These are phyloP conservation scores for Ochotona curzoniae DNA, from an alignment of 2,113 vertebrate genomes.

Conservation along the genomic window DNA sequence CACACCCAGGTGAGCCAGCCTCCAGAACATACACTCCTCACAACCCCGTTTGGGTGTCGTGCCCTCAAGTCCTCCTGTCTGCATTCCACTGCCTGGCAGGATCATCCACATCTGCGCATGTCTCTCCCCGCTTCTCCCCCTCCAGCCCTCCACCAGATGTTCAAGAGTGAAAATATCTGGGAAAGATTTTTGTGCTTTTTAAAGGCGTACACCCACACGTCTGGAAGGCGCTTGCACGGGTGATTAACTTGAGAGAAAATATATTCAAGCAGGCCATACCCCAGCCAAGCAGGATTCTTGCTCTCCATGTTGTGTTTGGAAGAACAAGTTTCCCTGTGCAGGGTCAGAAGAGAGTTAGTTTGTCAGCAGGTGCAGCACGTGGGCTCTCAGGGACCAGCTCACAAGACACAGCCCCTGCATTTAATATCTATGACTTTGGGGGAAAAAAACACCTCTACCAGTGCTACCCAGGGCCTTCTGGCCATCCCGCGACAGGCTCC, in stretches of 20 bases:
- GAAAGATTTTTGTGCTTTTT: constrained; percentile 55
- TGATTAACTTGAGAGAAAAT: constrained; percentile 69
- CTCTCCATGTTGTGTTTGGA: constrained; percentile 60
- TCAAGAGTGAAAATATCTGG: constrained; percentile 53
- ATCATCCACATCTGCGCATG: neutral
- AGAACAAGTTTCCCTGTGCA: constrained; percentile 29
- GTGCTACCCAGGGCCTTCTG: neutral
- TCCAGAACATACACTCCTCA: neutral
- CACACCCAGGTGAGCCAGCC: neutral
- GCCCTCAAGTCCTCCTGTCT: neutral
- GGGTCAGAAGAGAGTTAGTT: neutral
- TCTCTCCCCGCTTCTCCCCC: neutral
- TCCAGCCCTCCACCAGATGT: neutral
- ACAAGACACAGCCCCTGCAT: neutral
- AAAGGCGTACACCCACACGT: neutral
- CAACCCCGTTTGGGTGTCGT: neutral
- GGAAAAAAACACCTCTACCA: constrained; percentile 73
- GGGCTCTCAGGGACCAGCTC: constrained; percentile 26
- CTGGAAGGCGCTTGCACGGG: constrained; percentile 46
- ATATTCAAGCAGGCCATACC: constrained; percentile 67
- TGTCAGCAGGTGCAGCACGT: neutral
- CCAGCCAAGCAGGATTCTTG: constrained; percentile 40
- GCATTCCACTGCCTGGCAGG: neutral
- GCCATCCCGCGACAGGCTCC: neutral
- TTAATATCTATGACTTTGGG: constrained; percentile 67